A percentile compares a stretch with the other conserved stretches of the same genome.
phyloP scores from a whole-genome alignment of 2,888 invertebrate species.

The Pseudeuparius sepicola region DNA sequence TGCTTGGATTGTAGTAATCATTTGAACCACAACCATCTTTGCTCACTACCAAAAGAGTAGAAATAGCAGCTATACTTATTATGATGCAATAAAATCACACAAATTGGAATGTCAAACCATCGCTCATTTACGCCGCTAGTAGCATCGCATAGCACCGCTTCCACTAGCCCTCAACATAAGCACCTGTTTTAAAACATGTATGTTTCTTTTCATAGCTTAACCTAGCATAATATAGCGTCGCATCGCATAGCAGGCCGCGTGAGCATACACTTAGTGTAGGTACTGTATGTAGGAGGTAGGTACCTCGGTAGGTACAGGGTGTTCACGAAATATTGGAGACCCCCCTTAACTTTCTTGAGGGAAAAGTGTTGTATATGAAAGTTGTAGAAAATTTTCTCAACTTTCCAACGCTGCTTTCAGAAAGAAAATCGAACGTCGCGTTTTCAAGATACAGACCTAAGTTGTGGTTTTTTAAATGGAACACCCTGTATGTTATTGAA shows the following conservation, averaged over 20 bases:
- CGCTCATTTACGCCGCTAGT: slow-evolving; percentile 2
- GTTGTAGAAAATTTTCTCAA: too few relatives aligned
- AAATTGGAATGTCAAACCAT: neutral
- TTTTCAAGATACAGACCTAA: too few relatives aligned
- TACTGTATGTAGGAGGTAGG: too few relatives aligned
- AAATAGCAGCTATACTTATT: slow-evolving; percentile 1
- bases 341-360: too few relatives aligned
- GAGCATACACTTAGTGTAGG: slow-evolving; percentile 3
- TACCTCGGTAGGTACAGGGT: too few relatives aligned
- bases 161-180: slow-evolving; percentile 1
- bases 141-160: slow-evolving; percentile 1
- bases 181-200: slow-evolving; percentile 1
- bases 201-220: slow-evolving; percentile 1
- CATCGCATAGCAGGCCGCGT: slow-evolving; percentile 2
- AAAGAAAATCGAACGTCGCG: too few relatives aligned
- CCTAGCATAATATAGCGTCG: slow-evolving; percentile 1
- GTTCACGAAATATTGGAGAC: too few relatives aligned
- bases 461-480: too few relatives aligned
- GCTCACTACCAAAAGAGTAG: neutral
- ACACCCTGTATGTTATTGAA: too few relatives aligned
- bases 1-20: neutral
- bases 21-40: neutral
- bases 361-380: too few relatives aligned
- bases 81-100: neutral
- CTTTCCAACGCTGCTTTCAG: too few relatives aligned